phyloP scores from a whole-genome alignment of 2,888 invertebrate genomes.

The Andrena praecox region DNA sequence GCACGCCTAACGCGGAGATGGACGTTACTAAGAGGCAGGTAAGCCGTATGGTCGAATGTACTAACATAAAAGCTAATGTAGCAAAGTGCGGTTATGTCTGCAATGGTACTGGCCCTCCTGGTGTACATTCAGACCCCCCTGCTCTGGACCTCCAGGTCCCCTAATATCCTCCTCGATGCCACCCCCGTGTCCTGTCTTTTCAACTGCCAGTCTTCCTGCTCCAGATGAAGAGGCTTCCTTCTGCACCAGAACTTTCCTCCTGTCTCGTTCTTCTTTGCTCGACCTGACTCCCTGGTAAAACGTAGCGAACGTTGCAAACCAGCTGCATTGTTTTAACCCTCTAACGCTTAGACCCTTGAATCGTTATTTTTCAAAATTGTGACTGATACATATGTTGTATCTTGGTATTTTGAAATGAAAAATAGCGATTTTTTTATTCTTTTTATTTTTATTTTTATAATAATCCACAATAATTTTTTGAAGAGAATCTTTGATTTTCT shows the following conservation, averaged over 20 bases:
- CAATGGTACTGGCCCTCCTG: constrained; percentile 66
- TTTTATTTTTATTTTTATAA: too few relatives aligned
- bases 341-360: too few relatives aligned
- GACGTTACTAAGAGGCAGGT: constrained; percentile 73
- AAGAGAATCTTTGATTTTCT: too few relatives aligned
- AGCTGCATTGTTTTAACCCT: not conserved
- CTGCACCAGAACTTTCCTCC: constrained; percentile 2
- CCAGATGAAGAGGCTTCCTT: constrained; percentile 37
- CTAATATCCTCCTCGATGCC: constrained; percentile 70
- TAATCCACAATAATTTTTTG: too few relatives aligned
- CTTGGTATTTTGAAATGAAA: too few relatives aligned
- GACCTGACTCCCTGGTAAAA: not conserved
- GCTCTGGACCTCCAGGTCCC: constrained; percentile 49
- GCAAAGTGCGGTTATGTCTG: constrained; percentile 77
- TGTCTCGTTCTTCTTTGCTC: not conserved
- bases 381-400: too few relatives aligned
- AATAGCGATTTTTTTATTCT: too few relatives aligned
- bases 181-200: constrained; percentile 65
- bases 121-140: constrained; percentile 57
- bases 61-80: constrained; percentile 81
- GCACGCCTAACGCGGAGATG: constrained; percentile 50
- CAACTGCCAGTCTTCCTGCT: constrained; percentile 37
- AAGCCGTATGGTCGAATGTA: constrained; percentile 73
- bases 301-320: not conserved
- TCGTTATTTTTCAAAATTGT: too few relatives aligned